These are phyloP conservation scores for Anagyrus pseudococci DNA, from an alignment of 2,888 invertebrate species.

Conservation along the genomic window DNA sequence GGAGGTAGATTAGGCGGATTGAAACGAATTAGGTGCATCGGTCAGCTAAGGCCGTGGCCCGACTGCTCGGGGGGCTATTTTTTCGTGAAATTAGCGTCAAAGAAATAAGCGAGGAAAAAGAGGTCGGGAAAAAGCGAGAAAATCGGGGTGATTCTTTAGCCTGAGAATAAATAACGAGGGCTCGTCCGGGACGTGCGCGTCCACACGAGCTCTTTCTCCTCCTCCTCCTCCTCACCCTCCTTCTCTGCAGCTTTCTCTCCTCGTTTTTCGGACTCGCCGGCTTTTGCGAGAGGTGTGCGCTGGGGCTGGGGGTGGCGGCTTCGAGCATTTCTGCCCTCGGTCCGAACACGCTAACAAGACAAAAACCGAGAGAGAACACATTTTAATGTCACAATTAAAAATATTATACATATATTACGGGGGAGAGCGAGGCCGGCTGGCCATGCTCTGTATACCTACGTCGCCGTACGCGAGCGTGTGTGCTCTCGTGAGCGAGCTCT, in stretches of 20 bases:
- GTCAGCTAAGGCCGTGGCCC: too few species aligned
- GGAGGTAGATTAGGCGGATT: too few species aligned
- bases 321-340: slow-evolving; percentile 25
- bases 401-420: slow-evolving; percentile 61
- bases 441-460: too few species aligned
- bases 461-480: too few species aligned
- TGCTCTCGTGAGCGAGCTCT: too few species aligned
- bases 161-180: slow-evolving; percentile 60
- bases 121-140: slow-evolving; percentile 31
- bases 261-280: slow-evolving; percentile 30
- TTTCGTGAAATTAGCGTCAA: slow-evolving; percentile 33
- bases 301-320: slow-evolving; percentile 5
- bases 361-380: slow-evolving; percentile 55
- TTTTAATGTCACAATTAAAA: slow-evolving; percentile 63
- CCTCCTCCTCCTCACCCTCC: too few species aligned
- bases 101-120: slow-evolving; percentile 32
- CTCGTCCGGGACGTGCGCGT: slow-evolving; percentile 51
- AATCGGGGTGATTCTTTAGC: slow-evolving; percentile 54
- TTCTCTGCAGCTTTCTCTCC: slow-evolving; percentile 6
- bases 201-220: slow-evolving; percentile 26
- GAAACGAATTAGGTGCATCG: too few species aligned
- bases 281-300: slow-evolving; percentile 34
- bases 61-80: background rate
- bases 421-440: too few species aligned
- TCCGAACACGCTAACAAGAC: slow-evolving; percentile 49